These are phyloP conservation scores for Drosophila helvetica DNA, from an alignment of 2,888 invertebrate species.

Conservation along the genomic window DNA sequence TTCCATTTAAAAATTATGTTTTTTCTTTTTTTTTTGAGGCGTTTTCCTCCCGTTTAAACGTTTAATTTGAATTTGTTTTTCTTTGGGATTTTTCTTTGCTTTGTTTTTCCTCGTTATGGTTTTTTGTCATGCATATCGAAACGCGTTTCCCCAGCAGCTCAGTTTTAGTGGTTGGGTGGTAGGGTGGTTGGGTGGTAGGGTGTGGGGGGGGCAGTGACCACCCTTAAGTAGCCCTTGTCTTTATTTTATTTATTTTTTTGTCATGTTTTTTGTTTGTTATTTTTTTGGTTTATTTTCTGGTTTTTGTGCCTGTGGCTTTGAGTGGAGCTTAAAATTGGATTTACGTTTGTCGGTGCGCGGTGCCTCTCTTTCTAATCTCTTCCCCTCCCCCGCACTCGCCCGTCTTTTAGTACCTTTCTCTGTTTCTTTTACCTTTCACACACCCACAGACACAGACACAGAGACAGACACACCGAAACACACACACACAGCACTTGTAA, in stretches of 20 bases:
- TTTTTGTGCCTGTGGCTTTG: slow-evolving; percentile 69
- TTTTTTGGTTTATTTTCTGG: slow-evolving; percentile 44
- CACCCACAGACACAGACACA: slow-evolving; percentile 11
- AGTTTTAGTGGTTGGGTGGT: too few species aligned
- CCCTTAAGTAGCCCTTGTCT: slow-evolving; percentile 74
- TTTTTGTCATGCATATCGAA: slow-evolving; percentile 48
- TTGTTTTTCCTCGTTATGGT: slow-evolving; percentile 18
- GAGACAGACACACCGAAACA: too few species aligned
- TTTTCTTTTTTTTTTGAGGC: background rate
- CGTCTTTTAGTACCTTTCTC: background rate
- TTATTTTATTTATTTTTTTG: slow-evolving; percentile 46
- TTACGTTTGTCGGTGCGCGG: slow-evolving; percentile 67
- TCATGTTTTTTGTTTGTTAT: slow-evolving; percentile 20
- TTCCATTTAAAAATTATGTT: background rate
- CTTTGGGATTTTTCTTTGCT: slow-evolving; percentile 12
- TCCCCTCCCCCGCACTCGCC: background rate
- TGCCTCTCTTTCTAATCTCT: slow-evolving; percentile 31
- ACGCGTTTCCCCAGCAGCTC: slow-evolving; percentile 28
- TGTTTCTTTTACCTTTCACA: slow-evolving; percentile 25
- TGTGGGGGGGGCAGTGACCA: background rate
- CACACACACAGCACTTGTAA: slow-evolving; percentile 55
- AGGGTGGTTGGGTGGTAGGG: too few species aligned
- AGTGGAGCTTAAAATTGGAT: slow-evolving; percentile 75
- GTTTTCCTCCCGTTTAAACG: slow-evolving; percentile 33
- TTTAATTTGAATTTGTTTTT: slow-evolving; percentile 53